These are phyloP conservation scores for Apotomis capreana DNA, from an alignment of 2,888 invertebrate species.

Conservation along the genomic window DNA sequence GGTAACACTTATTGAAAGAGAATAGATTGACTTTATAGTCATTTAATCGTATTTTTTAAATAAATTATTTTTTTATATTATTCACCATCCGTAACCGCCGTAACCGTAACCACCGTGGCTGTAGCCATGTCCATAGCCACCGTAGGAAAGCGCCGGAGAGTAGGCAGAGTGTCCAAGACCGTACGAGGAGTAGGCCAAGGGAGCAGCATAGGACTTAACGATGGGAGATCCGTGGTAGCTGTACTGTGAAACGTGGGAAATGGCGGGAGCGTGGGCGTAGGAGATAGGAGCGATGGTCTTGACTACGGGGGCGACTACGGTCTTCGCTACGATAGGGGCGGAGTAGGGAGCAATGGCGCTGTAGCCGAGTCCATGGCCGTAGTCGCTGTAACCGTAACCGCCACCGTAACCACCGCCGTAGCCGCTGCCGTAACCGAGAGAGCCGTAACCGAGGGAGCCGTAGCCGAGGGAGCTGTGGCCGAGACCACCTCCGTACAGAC, in stretches of 20 bases:
- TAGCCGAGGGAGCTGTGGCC: constrained; percentile 46
- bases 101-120: constrained; percentile 46
- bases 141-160: constrained; percentile 48
- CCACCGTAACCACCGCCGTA: constrained; percentile 47
- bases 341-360: constrained; percentile 38
- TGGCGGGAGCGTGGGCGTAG: constrained; percentile 47
- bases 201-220: constrained; percentile 54
- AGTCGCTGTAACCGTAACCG: constrained; percentile 42
- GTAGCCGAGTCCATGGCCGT: constrained; percentile 30
- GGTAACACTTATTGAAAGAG: background rate
- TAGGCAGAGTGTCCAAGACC: constrained; percentile 42
- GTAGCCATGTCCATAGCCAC: constrained; percentile 48
- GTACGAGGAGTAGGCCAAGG: constrained; percentile 49
- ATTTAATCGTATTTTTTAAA: constrained; percentile 20
- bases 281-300: constrained; percentile 41
- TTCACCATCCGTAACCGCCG: constrained; percentile 40
- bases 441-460: constrained; percentile 48
- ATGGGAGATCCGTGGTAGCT: constrained; percentile 58
- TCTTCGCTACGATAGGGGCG: constrained; percentile 41
- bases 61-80: constrained; percentile 15
- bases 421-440: constrained; percentile 49
- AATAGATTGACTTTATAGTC: background rate
- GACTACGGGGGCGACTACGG: constrained; percentile 40
- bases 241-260: constrained; percentile 63
- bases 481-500: constrained; percentile 50